Conservation (phyloP, 2,888 invertebrate species). For the Drosophila monieri region DNA sequence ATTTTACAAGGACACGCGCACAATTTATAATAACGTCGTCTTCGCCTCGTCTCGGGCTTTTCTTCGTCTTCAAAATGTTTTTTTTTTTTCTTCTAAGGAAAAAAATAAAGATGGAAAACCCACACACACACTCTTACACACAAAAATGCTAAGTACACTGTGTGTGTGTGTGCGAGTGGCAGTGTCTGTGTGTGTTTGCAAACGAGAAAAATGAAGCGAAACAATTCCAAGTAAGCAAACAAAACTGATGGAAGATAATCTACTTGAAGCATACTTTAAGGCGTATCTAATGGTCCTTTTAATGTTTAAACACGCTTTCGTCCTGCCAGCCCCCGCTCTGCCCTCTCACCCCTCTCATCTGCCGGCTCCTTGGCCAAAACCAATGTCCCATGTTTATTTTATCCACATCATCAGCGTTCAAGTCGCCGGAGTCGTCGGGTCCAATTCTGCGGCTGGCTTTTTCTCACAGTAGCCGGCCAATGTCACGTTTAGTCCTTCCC, state of each 20-base stretch:
- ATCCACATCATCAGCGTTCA: constrained; percentile 77
- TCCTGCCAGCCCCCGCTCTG: constrained; percentile 29
- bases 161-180: constrained; percentile 34
- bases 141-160: constrained; percentile 9
- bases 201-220: constrained; percentile 79
- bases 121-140: constrained; percentile 18
- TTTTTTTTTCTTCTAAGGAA: neutral
- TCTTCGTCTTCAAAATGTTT: constrained; percentile 10
- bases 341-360: neutral
- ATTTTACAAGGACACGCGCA: constrained; percentile 79
- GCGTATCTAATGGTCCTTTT: constrained; percentile 83
- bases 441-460: constrained; percentile 37
- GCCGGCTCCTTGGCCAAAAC: constrained; percentile 35
- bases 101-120: constrained; percentile 38
- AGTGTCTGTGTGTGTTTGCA: constrained; percentile 56
- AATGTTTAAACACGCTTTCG: constrained; percentile 81
- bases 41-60: constrained; percentile 19
- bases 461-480: constrained; percentile 55
- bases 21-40: constrained; percentile 74
- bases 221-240: constrained; percentile 80
- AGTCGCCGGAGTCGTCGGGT: constrained; percentile 30
- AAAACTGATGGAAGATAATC: constrained; percentile 82
- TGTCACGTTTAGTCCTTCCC: constrained; percentile 62
- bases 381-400: constrained; percentile 78
- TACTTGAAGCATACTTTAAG: constrained; percentile 83